phyloP scores from a whole-genome alignment of 1,140 invertebrate genomes.

The Drosophila ironensis region DNA sequence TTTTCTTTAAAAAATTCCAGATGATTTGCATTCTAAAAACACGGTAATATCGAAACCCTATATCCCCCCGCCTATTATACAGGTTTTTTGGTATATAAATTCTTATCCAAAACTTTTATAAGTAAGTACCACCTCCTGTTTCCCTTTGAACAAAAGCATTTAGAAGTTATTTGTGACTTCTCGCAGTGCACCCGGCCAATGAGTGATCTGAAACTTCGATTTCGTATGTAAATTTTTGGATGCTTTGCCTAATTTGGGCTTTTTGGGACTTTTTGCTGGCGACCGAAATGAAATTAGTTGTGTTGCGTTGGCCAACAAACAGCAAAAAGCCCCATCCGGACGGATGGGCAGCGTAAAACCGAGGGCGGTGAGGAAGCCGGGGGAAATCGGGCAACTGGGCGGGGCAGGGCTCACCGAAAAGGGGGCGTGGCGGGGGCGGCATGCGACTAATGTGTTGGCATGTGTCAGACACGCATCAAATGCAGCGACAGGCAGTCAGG shows the following conservation, averaged over 20 bases:
- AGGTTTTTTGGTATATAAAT: too few relatives aligned
- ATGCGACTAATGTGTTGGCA: slow-evolving; percentile 67
- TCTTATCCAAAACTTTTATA: too few relatives aligned
- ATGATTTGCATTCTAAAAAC: too few relatives aligned
- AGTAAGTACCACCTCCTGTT: too few relatives aligned
- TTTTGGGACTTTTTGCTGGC: slow-evolving; percentile 40
- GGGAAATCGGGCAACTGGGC: slow-evolving; percentile 1
- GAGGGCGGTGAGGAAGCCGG: background rate
- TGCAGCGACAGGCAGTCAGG: slow-evolving; percentile 36
- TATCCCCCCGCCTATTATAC: too few relatives aligned
- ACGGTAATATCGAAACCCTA: too few relatives aligned
- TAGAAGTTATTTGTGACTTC: too few relatives aligned
- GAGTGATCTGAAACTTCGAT: slow-evolving; percentile 18
- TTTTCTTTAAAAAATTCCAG: too few relatives aligned
- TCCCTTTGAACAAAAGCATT: too few relatives aligned
- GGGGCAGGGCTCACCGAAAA: background rate
- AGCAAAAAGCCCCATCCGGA: slow-evolving; percentile 2
- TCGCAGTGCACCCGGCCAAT: slow-evolving; percentile 4
- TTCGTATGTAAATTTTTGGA: slow-evolving; percentile 63
- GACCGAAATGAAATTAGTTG: slow-evolving; percentile 42
- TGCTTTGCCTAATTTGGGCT: slow-evolving; percentile 54
- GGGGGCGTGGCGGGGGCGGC: slow-evolving; percentile 27
- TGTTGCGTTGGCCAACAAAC: slow-evolving; percentile 3
- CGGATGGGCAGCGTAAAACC: background rate
- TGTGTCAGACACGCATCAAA: slow-evolving; percentile 72